Evolutionary conservation across 2,888 invertebrate species (phyloP), one percentile per base, ranked within the genome.

Genomic region (Mimachlamys varia): DNA sequence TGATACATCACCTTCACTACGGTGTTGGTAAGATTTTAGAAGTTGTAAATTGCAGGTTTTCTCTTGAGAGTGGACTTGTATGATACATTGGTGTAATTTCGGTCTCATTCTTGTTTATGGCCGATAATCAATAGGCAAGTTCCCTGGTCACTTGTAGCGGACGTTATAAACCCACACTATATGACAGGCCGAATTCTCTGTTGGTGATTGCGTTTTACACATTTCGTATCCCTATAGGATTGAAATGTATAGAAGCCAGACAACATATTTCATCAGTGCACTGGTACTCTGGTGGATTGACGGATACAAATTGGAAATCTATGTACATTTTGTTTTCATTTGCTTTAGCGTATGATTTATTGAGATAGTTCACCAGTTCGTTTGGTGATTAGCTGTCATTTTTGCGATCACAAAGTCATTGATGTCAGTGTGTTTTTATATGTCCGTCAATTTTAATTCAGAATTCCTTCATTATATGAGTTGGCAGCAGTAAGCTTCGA

Each of bases 1-100:
- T 76, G 10, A 76, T 62, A 62, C 17, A 76, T 76, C 76, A 76
- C 27, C 27, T 76, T 76, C 33, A 27, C 76, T 33, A 27, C 12
- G 12, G 76, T 76, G 19, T 22, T 76, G 76, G 19, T 10, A 27
- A 76, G 76, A 76, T 76, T 76, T 33, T 17, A 33, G 33, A 13
- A 27, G 12, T 5, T 19, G 76, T 76, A 33, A 76, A 33, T 76
- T 76, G 4, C 10, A 27, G 15, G 76, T 76, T 76, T 76, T 76
- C 76, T 76, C 76, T 76, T 27, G 76, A 76, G 76, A 76, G 7
- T 76, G 27, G 76, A 76, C 76, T 76, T 76, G 76, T 76, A 27
- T 76, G 76, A 27, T 76, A 58, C 76, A 33, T 76, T 76, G 76
- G 27, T 76, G 76, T 76, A 76, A 76, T 76, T 76, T 76, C 33